Evolutionary conservation across 1,140 invertebrate species (phyloP), one percentile per base, ranked within the genome.

Genomic region (Drosophila bocqueti): DNA sequence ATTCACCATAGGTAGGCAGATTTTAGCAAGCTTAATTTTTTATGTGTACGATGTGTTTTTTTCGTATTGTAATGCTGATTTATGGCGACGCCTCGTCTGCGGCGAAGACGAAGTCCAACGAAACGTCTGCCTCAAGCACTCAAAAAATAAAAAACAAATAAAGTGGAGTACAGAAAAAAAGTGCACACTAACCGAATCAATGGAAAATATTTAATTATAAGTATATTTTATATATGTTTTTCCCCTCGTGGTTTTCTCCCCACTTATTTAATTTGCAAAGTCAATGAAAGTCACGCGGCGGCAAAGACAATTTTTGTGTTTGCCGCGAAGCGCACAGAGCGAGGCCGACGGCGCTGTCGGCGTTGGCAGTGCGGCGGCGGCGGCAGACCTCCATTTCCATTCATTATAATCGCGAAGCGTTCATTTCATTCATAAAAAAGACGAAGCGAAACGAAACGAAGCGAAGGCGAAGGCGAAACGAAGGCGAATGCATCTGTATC

Each of bases 391-490:
- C 83, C 82, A 71, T 67, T 71, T 85, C 79, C 83, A 86, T 86
- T 86, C 83, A 86, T 86, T 86, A 86, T 86, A 86, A 83, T 80
- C 67, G 64, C 29, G 59, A 43, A 43, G 72, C 76, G 78, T 67
- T 85, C 75, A 68, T 60, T 89, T 89, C 85, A 89, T 89, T 89
- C 85, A 89, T 89, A 89, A 90, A 89, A 89, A 90, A 83, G 75
- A 73, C 74, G 74, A 67, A 87, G 80, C 73, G 76, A 83, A 87
- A 77, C 77, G 78, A 74, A 83, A 78, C 83, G 77, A 68, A 63
- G 57, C 55, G 55, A 69, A 54, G 52, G 47, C 45, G 61, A 83
- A 83, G 46, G 54, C 42, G 34, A 58, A 65, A 58, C 63, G 61
- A 76, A 58, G 67, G 67, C 67, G 63, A 67, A 26, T 67, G 49